Percentiles rank a stretch among this genome's conserved stretches.
Conservation (phyloP, 2,888 invertebrate species). For the Orthosia cruda region DNA sequence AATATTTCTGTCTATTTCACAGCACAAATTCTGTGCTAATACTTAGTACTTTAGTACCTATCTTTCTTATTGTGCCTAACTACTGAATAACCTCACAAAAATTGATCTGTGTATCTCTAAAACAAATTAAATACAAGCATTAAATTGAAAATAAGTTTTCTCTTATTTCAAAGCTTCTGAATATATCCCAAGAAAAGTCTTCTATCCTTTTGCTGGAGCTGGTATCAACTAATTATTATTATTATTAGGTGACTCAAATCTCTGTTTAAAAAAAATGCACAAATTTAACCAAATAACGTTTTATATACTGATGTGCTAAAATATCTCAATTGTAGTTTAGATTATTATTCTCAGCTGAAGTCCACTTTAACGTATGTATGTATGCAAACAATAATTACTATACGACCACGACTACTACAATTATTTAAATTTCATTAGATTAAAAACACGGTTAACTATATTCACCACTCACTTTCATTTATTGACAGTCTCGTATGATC, state of each 20-base stretch:
- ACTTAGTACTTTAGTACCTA: background rate
- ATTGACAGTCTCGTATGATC: conserved; percentile 14
- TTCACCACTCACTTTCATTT: conserved; percentile 9
- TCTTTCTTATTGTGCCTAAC: too few relatives aligned
- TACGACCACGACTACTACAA: background rate
- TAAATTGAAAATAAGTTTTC: background rate
- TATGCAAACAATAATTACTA: conserved; percentile 68
- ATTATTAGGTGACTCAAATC: background rate
- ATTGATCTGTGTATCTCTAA: background rate
- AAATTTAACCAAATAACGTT: background rate
- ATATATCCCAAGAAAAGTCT: background rate
- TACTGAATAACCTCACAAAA: too few relatives aligned
- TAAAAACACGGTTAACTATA: conserved; percentile 20
- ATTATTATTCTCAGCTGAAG: too few relatives aligned
- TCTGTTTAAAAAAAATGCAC: too few relatives aligned
- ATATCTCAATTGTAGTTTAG: too few relatives aligned
- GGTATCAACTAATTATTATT: too few relatives aligned
- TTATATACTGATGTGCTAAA: too few relatives aligned
- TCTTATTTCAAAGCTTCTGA: background rate
- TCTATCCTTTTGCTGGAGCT: background rate
- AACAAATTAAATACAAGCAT: background rate
- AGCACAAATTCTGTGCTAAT: background rate
- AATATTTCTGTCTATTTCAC: background rate
- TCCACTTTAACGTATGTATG: background rate
- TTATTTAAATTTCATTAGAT: conserved; percentile 26